Percentiles rank a stretch among this genome's conserved stretches.
These are phyloP conservation scores for Pandion haliaetus DNA, from an alignment of 2,113 vertebrate species.

Conservation along the genomic window DNA sequence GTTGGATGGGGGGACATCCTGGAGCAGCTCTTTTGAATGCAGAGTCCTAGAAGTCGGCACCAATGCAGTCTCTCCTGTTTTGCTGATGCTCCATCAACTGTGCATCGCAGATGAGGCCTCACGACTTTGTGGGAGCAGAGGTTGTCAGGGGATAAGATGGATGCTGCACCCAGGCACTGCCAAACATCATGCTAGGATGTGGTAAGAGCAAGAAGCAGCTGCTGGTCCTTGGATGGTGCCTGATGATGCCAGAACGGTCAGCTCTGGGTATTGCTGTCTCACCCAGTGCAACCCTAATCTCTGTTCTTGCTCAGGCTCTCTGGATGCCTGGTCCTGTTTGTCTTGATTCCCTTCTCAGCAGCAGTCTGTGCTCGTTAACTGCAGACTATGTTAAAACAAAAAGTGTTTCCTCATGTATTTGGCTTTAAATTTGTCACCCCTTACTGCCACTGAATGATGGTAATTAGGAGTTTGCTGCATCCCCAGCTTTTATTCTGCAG, in stretches of 20 bases:
- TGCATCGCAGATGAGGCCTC: not conserved
- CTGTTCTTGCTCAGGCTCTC: not conserved
- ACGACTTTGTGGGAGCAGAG: not conserved
- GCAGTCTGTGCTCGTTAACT: not conserved
- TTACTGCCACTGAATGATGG: not conserved
- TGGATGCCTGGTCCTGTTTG: not conserved
- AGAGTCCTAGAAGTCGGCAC: not conserved
- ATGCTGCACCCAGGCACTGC: not conserved
- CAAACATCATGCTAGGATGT: not conserved
- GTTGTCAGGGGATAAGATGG: not conserved
- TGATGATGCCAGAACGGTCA: not conserved
- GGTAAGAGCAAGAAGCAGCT: not conserved
- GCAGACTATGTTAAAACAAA: not conserved
- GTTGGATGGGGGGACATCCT: not conserved
- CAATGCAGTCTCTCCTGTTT: not conserved
- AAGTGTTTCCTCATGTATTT: not conserved
- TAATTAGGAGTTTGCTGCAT: not conserved
- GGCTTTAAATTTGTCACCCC: slow-evolving; percentile 3
- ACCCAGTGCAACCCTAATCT: not conserved
- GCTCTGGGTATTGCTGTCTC: not conserved
- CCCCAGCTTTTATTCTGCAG: not conserved
- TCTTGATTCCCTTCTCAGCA: not conserved
- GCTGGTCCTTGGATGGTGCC: not conserved
- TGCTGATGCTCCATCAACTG: not conserved
- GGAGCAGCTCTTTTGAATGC: not conserved